phyloP scores from a whole-genome alignment of 2,113 vertebrate species.

The Dendropsophus ebraccatus region DNA sequence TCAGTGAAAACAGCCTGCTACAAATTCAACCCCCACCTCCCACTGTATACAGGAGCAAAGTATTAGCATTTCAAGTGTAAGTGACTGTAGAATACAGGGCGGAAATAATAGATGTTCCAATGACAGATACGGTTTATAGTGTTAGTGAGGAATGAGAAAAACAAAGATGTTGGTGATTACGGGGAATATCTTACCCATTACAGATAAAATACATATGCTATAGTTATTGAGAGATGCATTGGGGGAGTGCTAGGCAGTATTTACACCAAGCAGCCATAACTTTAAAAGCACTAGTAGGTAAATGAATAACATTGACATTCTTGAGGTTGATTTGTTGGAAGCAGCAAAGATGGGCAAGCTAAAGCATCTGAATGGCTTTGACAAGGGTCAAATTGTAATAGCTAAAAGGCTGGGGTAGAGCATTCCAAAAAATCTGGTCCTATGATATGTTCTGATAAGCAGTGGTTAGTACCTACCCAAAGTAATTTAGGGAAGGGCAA shows the following conservation, averaged over 20 bases:
- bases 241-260: background rate
- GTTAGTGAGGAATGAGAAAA: background rate
- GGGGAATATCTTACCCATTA: background rate
- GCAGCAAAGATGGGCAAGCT: no score
- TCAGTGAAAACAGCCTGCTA: conserved; percentile 37
- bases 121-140: background rate
- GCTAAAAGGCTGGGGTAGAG: no score
- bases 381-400: no score
- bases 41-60: conserved; percentile 7
- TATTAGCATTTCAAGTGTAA: conserved; percentile 49
- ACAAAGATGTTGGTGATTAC: background rate
- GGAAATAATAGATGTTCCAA: background rate
- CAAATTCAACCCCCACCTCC: conserved; percentile 28
- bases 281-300: no score
- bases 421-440: no score
- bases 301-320: no score
- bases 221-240: background rate
- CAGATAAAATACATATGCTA: background rate
- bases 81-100: background rate
- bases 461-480: no score
- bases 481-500: no score
- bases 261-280: background rate
- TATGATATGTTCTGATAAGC: no score
- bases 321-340: no score
- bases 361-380: no score